Evolutionary conservation across 2,797 vertebrate genomes (phyloP), one percentile per base, ranked within the genome.

Genomic region (Bryconaethiops microstoma): DNA sequence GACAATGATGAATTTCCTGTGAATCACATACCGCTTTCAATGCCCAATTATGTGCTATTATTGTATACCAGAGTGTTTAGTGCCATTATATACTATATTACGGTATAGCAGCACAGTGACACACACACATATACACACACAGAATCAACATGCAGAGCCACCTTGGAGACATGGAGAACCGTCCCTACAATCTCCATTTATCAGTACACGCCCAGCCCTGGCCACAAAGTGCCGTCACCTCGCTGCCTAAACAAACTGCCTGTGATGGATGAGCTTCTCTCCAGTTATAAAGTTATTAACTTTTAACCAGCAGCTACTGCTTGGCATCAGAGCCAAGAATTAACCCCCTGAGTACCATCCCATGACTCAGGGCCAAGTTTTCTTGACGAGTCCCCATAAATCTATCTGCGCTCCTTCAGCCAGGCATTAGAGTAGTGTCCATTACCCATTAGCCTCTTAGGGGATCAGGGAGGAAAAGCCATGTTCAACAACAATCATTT

Each of bases 251-350:
- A 96, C 96, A 96, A 96, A 96, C 95, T 91, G 89, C 92, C 90
- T 86, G 91, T 96, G 95, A 97, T 96, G 94, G 95, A 96, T 94
- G 95, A 91, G 90, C 89, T 88, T 91, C 93, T 95, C 93, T 92
- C 92, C 84, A 89, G 91, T 95, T 93, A 95, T 96, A 96, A 96
- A 96, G 93, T 91, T 94, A 96, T 96, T 94, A 96, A 93, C 94
- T 95, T 93, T 94, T 95, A 94, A 96, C 94, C 91, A 95, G 92
- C 88, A 92, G 95, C 95, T 95, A 95, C 95, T 76, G 91, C 87
- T 88, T 81, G 85, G 92, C 90, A 86, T 82, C 62, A 91, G 90
- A 92, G 91, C 86, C 85, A 92, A 89, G 81, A 91, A 93, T 94
- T 92, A 94, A 95, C 92, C 93, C 93, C 84, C 65, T 13, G 89